Percentiles rank a stretch among this genome's conserved stretches.
Conservation (phyloP, 2,113 vertebrate species). For the Haemorhous mexicanus region DNA sequence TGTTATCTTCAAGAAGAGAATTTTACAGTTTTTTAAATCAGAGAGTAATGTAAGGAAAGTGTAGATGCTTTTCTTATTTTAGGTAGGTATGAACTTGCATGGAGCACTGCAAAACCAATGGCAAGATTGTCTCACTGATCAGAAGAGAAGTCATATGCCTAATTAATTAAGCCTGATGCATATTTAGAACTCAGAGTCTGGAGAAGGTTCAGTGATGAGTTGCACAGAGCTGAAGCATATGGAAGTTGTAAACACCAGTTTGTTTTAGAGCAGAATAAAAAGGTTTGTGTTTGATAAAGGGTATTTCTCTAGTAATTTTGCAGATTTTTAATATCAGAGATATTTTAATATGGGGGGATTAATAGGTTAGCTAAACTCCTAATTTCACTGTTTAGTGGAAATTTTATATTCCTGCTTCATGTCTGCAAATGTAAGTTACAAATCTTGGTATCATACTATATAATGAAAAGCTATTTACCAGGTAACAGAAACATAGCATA, state of each 20-base stretch:
- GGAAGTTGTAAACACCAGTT: background rate
- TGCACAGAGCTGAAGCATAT: background rate
- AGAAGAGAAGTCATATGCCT: background rate
- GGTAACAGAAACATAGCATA: background rate
- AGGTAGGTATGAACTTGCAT: background rate
- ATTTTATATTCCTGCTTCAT: background rate
- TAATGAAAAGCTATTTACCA: background rate
- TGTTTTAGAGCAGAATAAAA: constrained; percentile 23
- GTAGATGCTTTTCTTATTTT: background rate
- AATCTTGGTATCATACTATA: background rate
- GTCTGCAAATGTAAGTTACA: background rate
- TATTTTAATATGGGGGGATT: background rate
- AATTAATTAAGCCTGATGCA: background rate
- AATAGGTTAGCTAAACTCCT: background rate
- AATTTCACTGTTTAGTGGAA: background rate
- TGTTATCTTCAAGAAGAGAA: background rate
- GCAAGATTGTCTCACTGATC: background rate
- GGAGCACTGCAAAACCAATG: background rate
- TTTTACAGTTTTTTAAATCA: constrained; percentile 6
- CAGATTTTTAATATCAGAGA: background rate
- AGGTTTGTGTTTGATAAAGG: background rate
- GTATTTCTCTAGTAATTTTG: background rate
- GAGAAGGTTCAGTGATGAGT: background rate
- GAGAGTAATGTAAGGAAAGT: background rate
- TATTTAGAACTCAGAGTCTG: constrained; percentile 22